Percentiles rank a stretch among this genome's conserved stretches.
Conservation (phyloP, 53 echinoderm and acorn worm species). For the Glandiceps talaboti region DNA sequence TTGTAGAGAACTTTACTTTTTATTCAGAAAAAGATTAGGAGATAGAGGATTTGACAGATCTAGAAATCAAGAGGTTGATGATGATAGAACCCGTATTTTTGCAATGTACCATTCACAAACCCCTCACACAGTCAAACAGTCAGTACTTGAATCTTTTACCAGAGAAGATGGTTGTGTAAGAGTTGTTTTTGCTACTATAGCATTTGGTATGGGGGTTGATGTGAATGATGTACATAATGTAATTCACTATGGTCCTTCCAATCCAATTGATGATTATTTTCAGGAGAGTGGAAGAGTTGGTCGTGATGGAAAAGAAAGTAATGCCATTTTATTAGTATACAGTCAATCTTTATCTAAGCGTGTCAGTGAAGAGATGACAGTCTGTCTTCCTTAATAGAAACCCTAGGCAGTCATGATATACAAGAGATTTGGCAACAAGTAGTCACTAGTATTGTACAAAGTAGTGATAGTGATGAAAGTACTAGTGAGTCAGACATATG, state of each 20-base stretch:
- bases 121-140: conserved; percentile 1
- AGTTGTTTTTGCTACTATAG: conserved; percentile 14
- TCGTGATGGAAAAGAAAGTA: conserved; percentile 13
- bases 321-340: not conserved
- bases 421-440: not conserved
- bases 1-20: not conserved
- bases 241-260: not conserved
- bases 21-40: conserved; percentile 7
- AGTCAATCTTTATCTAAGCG: not conserved
- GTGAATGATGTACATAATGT: not conserved
- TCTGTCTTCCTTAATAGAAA: not conserved
- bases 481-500: too few species aligned
- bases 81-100: conserved; percentile 8
- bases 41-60: conserved; percentile 1
- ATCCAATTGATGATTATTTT: conserved; percentile 10
- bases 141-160: not conserved
- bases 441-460: too few species aligned
- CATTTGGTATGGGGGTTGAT: conserved; percentile 23
- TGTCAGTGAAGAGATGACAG: not conserved
- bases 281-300: conserved; percentile 19
- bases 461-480: too few species aligned
- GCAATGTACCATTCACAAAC: conserved; percentile 18
- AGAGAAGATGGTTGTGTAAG: not conserved
- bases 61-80: not conserved
- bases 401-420: not conserved